Conservation (phyloP, 2,113 vertebrate genomes). For the Progne subis region DNA sequence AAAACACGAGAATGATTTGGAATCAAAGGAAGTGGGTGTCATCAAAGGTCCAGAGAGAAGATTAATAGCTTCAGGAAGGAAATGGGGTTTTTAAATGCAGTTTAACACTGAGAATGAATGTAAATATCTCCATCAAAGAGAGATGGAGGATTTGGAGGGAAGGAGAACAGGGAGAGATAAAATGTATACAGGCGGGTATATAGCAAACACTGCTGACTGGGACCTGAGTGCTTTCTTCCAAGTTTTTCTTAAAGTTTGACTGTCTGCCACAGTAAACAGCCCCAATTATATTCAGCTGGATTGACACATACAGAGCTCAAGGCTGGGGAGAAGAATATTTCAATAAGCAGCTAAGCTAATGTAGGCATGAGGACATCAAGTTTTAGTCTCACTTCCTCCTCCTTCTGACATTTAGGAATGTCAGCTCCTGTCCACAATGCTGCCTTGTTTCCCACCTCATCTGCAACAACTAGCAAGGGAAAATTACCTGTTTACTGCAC, state of each 20-base stretch:
- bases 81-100: neutral
- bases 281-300: constrained; percentile 51
- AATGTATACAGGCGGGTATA: neutral
- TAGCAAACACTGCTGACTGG: neutral
- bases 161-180: neutral
- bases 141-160: neutral
- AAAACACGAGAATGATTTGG: neutral
- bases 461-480: neutral
- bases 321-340: neutral
- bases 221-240: neutral
- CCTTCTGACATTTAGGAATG: constrained; percentile 48
- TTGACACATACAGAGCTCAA: constrained; percentile 17
- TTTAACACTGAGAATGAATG: neutral
- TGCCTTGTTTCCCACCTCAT: neutral
- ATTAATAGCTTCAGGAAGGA: constrained; percentile 26
- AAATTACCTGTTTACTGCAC: neutral
- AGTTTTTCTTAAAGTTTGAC: neutral
- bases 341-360: constrained; percentile 30
- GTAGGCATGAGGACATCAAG: neutral
- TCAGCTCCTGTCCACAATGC: neutral
- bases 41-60: constrained; percentile 13
- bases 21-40: neutral
- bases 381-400: constrained; percentile 24
- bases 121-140: neutral
- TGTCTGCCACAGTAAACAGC: constrained; percentile 36